Evolutionary conservation across 1,140 invertebrate species (phyloP), one percentile per base, ranked within the genome.

Genomic region (Oryctes rhinoceros): DNA sequence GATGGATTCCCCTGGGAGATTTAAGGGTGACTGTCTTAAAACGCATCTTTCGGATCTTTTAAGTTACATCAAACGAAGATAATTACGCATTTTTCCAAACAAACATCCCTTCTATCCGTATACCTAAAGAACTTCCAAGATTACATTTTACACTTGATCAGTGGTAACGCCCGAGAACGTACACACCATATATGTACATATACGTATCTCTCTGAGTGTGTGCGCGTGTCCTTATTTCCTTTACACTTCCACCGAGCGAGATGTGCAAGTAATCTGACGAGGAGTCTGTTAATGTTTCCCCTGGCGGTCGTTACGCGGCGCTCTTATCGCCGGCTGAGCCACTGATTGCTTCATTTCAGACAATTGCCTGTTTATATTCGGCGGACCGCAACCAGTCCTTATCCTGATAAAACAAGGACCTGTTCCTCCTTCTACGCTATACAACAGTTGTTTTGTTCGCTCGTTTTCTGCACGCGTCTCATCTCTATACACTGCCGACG

Each of bases 311-410:
- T 87, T 87, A 87, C 83, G 86, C 83, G 86, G 85, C 82, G 86
- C 85, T 86, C 87, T 87, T 87, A 87, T 87, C 87, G 86, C 85
- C 86, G 83, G 84, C 86, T 84, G 84, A 85, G 85, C 87, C 86
- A 87, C 87, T 87, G 87, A 87, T 87, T 87, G 86, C 86, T 87
- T 87, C 87, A 87, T 87, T 86, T 86, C 86, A 87, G 86, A 87
- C 86, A 87, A 87, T 87, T 87, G 87, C 87, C 87, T 87, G 87
- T 87, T 87, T 87, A 87, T 87, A 87, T 86, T 87, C 85, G 84
- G 85, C 85, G 83, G 84, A 85, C 86, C 85, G 84, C 86, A 85
- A 85, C 86, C 83, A 71, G 76, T 76, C 81, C 83, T 84, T 84
- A 83, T 84, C 83, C 84, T 83, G 83, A 84, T 84, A 84, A 81